Evolutionary conservation across 2,888 invertebrate genomes (phyloP).

Genomic region (Caenorhabditis sinica): DNA sequence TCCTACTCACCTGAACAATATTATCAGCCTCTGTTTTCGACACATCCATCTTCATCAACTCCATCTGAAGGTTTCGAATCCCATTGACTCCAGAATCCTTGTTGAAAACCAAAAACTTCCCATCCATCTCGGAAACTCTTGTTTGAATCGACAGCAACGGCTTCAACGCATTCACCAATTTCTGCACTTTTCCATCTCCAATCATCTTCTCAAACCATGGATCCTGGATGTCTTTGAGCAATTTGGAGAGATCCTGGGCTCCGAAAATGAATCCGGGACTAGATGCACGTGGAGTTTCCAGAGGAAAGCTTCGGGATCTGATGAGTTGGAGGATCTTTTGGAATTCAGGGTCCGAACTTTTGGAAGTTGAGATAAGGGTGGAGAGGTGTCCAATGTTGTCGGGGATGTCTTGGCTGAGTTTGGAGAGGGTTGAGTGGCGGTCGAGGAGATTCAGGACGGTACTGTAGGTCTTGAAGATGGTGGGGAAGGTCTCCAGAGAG

Average conservation of each 20-base stretch:
- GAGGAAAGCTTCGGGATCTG: neutral
- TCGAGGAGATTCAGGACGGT: neutral
- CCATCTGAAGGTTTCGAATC: neutral
- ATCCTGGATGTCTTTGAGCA: neutral
- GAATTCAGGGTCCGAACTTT: no score
- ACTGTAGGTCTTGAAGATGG: neutral
- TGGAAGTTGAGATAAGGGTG: neutral
- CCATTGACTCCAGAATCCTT: neutral
- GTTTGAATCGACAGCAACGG: neutral
- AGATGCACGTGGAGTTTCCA: neutral
- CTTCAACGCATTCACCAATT: neutral
- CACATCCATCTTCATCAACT: neutral
- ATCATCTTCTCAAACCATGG: slow-evolving; percentile 9
- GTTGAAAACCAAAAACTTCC: neutral
- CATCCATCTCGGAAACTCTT: neutral
- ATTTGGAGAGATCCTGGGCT: neutral
- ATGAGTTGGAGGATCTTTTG: no score
- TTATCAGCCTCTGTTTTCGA: neutral
- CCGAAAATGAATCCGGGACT: neutral
- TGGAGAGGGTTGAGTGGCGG: neutral
- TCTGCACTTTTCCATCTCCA: neutral
- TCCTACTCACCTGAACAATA: neutral
- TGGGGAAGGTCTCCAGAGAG: neutral
- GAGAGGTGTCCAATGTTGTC: neutral
- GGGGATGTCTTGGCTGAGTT: neutral